Conservation (phyloP, 2,113 vertebrate species). For the Bambusicola thoracicus region DNA sequence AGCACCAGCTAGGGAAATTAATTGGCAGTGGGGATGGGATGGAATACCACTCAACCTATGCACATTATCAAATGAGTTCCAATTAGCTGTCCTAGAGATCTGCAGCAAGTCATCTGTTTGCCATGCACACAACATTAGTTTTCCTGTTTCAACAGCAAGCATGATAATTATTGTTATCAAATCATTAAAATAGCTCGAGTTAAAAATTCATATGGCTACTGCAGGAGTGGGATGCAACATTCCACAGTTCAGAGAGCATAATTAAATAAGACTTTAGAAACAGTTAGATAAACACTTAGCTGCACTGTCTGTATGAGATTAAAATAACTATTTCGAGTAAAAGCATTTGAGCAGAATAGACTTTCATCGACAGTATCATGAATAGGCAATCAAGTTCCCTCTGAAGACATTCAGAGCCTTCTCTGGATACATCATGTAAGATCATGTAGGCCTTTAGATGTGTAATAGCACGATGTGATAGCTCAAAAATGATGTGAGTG, state of each 20-base stretch:
- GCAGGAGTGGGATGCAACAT: background rate
- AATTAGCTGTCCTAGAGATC: background rate
- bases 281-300: background rate
- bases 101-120: background rate
- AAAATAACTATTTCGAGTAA: background rate
- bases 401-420: background rate
- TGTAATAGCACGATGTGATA: background rate
- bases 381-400: background rate
- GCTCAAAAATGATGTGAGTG: background rate
- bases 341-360: background rate
- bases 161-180: background rate
- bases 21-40: background rate
- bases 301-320: background rate
- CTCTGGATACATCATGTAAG: background rate
- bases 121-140: background rate
- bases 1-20: background rate
- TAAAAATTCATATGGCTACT: background rate
- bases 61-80: background rate
- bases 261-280: background rate
- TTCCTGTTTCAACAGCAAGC: constrained; percentile 7
- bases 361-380: background rate
- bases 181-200: constrained; percentile 8
- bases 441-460: background rate
- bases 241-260: background rate
- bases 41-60: background rate